These are phyloP conservation scores for Meteorus sp. DNA, from an alignment of 1,140 invertebrate genomes.

Conservation along the genomic window DNA sequence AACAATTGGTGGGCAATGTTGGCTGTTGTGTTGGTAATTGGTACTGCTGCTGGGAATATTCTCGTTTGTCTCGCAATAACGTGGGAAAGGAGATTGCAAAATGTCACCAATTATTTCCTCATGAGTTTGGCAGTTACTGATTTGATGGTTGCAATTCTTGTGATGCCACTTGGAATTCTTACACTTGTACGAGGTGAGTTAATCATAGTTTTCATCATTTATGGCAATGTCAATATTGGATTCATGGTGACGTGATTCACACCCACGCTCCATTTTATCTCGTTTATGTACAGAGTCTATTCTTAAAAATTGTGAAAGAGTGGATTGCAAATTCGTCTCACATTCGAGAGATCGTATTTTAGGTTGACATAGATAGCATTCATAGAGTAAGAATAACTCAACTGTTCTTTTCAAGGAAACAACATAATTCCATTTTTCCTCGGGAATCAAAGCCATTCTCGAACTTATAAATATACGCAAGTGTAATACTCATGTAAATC, in stretches of 20 bases:
- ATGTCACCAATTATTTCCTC: slow-evolving; percentile 96
- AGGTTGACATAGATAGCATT: no score
- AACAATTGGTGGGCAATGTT: slow-evolving; percentile 77
- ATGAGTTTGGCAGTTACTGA: slow-evolving; percentile 95
- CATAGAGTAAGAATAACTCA: no score
- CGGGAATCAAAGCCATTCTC: no score
- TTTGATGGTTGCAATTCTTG: slow-evolving; percentile 87
- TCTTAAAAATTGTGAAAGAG: no score
- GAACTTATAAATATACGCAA: no score
- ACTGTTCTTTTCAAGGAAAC: no score
- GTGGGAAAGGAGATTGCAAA: slow-evolving; percentile 85
- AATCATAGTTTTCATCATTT: not conserved
- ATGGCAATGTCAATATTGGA: not conserved
- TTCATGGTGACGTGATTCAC: not conserved
- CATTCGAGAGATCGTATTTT: no score
- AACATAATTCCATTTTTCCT: no score
- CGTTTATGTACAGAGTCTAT: no score
- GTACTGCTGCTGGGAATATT: slow-evolving; percentile 90
- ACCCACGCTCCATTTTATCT: not conserved
- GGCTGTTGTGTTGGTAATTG: slow-evolving; percentile 77
- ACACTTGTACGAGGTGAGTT: slow-evolving; percentile 75
- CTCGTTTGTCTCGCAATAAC: slow-evolving; percentile 91
- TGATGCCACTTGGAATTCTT: slow-evolving; percentile 87
- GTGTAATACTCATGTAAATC: no score
- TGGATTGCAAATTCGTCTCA: no score